Evolutionary conservation across 2,888 invertebrate genomes (phyloP), one percentile per base, ranked within the genome.

Genomic region (Microchrysa polita): DNA sequence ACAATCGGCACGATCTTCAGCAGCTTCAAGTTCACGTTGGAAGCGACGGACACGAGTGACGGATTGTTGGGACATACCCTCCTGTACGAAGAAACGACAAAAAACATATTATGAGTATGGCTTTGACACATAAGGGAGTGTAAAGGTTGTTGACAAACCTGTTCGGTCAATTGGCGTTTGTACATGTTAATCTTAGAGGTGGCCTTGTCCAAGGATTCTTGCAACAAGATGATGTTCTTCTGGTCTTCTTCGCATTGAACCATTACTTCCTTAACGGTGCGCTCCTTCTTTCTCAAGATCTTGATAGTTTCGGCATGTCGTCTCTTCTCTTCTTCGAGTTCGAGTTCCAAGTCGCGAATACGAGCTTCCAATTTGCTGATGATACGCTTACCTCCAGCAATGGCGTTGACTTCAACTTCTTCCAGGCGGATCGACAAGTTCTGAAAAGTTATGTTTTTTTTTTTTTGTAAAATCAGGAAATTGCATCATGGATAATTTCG

Each of bases 241-340:
- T 97, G 93, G 87, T 98, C 97, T 86, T 98, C 97, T 86, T 97
- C 97, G 82, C 94, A 93, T 86, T 96, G 95, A 81, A 97, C 92
- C 87, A 96, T 91, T 78, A 97, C 92, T 86, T 97, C 97, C 89
- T 98, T 97, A 83, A 97, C 92, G 82, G 92, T 91, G 82, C 97
- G 95, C 85, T 98, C 97, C 92, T 98, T 98, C 91, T 98, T 98
- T 87, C 97, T 94, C 83, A 97, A 89, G 85, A 97, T 96, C 90
- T 97, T 97, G 86, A 97, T 95, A 82, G 97, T 96, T 87, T 98
- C 97, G 79, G 96, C 93, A 87, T 98, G 97, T 84, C 97, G 92
- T 85, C 97, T 93, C 89, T 96, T 96, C 87, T 98, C 97, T 86
- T 97, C 97, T 83, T 98, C 97, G 79, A 95, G 87, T 86, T 97